Percentiles rank a stretch among this genome's conserved stretches.
phyloP scores from a whole-genome alignment of 2,113 vertebrate species.

The Pteronura brasiliensis region DNA sequence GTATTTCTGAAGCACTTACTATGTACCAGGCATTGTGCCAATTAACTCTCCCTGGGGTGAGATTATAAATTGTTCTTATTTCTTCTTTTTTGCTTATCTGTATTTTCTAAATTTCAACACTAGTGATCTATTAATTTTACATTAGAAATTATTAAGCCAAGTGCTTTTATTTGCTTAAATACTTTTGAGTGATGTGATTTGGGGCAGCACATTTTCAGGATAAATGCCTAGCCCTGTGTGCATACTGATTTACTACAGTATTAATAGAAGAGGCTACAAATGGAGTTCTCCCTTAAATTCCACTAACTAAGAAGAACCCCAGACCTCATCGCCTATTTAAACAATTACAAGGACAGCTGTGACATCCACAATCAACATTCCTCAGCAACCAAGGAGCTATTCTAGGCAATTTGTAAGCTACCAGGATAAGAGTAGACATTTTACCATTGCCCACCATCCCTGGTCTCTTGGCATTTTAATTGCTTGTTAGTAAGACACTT shows the following conservation, averaged over 20 bases:
- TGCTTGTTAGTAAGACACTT: constrained; percentile 67
- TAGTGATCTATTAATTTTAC: background rate
- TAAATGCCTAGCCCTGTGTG: background rate
- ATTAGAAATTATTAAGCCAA: background rate
- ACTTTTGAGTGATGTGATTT: background rate
- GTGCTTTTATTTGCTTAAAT: background rate
- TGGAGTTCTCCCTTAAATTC: background rate
- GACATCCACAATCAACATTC: background rate
- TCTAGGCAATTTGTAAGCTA: constrained; percentile 50
- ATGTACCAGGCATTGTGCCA: background rate
- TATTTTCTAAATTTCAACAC: background rate
- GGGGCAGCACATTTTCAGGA: background rate
- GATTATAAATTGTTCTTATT: background rate
- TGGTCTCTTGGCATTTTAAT: constrained; percentile 51
- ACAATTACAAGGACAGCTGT: background rate
- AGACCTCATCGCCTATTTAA: background rate
- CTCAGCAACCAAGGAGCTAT: background rate
- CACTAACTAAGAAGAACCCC: background rate
- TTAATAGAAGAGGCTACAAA: background rate
- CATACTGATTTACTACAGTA: background rate
- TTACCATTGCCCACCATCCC: background rate
- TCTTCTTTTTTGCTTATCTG: background rate
- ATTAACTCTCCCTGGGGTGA: background rate
- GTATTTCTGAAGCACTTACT: background rate
- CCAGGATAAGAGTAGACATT: constrained; percentile 34